A percentile compares a stretch with the other conserved stretches of the same genome.
Conservation (phyloP, 2,888 invertebrate genomes). For the Diarsia dahlii region DNA sequence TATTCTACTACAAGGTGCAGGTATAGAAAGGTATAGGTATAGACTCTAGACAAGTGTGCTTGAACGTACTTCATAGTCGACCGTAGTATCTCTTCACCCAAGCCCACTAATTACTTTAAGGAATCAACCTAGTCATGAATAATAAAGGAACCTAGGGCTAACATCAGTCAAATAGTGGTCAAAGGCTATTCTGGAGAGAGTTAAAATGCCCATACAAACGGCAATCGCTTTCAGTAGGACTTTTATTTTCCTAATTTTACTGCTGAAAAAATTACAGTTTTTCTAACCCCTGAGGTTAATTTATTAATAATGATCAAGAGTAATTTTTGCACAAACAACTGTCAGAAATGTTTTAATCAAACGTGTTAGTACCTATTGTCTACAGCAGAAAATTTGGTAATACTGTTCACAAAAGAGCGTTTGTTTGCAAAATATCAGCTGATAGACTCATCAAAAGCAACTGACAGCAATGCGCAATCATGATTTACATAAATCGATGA, state of each 20-base stretch:
- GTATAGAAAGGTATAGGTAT: neutral
- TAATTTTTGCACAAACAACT: neutral
- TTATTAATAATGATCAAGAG: neutral
- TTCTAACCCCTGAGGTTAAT: neutral
- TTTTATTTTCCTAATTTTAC: neutral
- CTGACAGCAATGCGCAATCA: constrained; percentile 36
- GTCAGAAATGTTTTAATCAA: neutral
- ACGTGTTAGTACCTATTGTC: neutral
- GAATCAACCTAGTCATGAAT: neutral
- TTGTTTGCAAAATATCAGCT: neutral
- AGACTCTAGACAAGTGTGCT: neutral
- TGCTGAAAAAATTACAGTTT: neutral
- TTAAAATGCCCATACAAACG: neutral
- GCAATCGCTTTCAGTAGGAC: neutral
- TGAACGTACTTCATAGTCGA: neutral
- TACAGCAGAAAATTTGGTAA: neutral
- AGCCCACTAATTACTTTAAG: neutral
- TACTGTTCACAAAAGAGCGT: neutral
- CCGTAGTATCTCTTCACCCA: neutral
- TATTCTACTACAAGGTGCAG: too few species aligned
- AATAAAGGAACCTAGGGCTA: neutral
- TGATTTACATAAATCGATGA: constrained; percentile 45
- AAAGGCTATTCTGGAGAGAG: neutral
- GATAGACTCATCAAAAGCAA: neutral
- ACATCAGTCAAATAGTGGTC: neutral